Evolutionary conservation across 2,888 invertebrate genomes (phyloP).

Genomic region (Cosmopolites sordidus): DNA sequence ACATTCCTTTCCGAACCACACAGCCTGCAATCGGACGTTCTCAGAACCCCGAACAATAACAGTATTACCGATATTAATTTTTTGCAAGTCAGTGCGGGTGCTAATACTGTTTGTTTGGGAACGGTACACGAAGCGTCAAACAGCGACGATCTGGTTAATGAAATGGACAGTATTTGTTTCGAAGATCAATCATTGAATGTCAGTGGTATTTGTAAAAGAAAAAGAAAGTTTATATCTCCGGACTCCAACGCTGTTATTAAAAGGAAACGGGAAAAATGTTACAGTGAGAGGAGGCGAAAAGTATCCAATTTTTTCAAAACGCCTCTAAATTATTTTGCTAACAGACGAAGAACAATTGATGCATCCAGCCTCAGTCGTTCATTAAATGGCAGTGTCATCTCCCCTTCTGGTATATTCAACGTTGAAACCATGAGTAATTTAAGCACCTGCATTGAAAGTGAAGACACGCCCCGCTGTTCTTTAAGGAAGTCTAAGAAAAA

Average conservation of each 20-base stretch:
- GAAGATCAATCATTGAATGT: slow-evolving; percentile 33
- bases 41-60: slow-evolving; percentile 28
- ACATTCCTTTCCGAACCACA: slow-evolving; percentile 22
- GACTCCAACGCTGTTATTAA: slow-evolving; percentile 32
- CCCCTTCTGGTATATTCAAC: slow-evolving; percentile 44
- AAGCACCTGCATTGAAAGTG: slow-evolving; percentile 29
- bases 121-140: not conserved
- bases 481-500: slow-evolving; percentile 41
- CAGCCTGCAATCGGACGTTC: slow-evolving; percentile 12
- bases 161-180: slow-evolving; percentile 33
- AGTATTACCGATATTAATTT: slow-evolving; percentile 19
- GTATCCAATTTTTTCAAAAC: slow-evolving; percentile 45
- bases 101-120: slow-evolving; percentile 20
- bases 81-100: slow-evolving; percentile 10
- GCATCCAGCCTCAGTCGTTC: slow-evolving; percentile 36
- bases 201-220: slow-evolving; percentile 33
- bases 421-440: slow-evolving; percentile 43
- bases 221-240: slow-evolving; percentile 35
- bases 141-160: slow-evolving; percentile 31
- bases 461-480: slow-evolving; percentile 27
- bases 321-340: slow-evolving; percentile 44
- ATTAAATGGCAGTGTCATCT: slow-evolving; percentile 42
- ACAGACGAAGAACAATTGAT: slow-evolving; percentile 44
- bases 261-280: slow-evolving; percentile 42
- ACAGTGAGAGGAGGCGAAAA: slow-evolving; percentile 40